phyloP scores from a whole-genome alignment of 2,113 vertebrate species.

The Nanorana parkeri region DNA sequence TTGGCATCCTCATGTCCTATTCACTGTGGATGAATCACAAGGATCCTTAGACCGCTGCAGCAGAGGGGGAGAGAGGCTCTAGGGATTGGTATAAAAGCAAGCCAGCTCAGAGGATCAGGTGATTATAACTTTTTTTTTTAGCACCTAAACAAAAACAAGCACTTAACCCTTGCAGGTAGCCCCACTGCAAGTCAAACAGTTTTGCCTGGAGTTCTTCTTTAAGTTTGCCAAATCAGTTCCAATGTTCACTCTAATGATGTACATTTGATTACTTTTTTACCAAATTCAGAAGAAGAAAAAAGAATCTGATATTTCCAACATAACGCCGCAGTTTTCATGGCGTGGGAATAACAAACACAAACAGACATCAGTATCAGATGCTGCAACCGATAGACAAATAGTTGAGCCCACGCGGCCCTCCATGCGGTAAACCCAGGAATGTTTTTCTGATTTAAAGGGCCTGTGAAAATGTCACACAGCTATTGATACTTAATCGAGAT shows the following conservation, averaged over 20 bases:
- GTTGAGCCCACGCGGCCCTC: slow-evolving; percentile 1
- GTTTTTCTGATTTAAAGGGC: neutral
- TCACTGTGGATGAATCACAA: too few relatives aligned
- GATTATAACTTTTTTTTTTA: too few relatives aligned
- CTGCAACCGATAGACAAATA: neutral
- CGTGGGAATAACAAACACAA: slow-evolving; percentile 19
- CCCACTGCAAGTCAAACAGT: too few relatives aligned
- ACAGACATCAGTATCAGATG: neutral
- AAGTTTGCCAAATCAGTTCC: neutral
- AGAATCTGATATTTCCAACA: neutral
- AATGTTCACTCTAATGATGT: neutral
- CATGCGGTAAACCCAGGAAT: neutral
- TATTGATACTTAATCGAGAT: slow-evolving; percentile 4
- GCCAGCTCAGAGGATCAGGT: too few relatives aligned
- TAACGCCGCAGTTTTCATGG: neutral
- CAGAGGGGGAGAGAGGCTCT: too few relatives aligned
- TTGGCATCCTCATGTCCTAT: too few relatives aligned
- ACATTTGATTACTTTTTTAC: neutral
- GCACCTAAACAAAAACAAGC: too few relatives aligned
- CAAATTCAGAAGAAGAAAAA: neutral
- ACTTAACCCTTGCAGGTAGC: too few relatives aligned
- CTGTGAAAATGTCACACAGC: slow-evolving; percentile 27
- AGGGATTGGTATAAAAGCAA: too few relatives aligned
- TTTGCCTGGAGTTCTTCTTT: too few relatives aligned
- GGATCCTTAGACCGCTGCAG: too few relatives aligned